These are phyloP conservation scores for Orthonevra nobilis DNA, from an alignment of 2,888 invertebrate species.

Conservation along the genomic window DNA sequence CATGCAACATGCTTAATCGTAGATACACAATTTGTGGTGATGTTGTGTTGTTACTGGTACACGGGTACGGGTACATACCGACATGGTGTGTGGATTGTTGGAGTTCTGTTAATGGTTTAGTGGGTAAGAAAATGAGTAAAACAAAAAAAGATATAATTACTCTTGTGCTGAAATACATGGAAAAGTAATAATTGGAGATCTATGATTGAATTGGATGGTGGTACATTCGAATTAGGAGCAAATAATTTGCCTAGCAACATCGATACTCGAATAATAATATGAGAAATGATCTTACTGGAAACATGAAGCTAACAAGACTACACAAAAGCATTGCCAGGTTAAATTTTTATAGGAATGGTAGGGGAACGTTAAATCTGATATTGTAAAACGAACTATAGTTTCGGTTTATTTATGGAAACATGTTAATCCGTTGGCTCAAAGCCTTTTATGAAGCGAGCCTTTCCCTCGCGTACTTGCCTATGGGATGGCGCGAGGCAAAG, in stretches of 20 bases:
- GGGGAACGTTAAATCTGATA: too few relatives aligned
- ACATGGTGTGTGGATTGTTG: not conserved
- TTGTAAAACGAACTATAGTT: too few relatives aligned
- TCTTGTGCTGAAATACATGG: not conserved
- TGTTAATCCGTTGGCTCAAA: too few relatives aligned
- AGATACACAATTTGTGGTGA: not conserved
- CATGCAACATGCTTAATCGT: not conserved
- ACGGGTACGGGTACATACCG: not conserved
- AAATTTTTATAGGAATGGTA: too few relatives aligned
- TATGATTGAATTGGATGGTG: constrained; percentile 1
- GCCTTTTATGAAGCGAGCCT: too few relatives aligned
- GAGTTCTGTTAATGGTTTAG: not conserved
- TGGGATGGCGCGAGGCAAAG: too few relatives aligned
- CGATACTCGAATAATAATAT: constrained; percentile 36
- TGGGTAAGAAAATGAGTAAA: not conserved
- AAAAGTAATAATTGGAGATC: not conserved
- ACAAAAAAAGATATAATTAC: constrained; percentile 13
- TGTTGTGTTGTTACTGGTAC: not conserved
- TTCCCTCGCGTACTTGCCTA: too few relatives aligned
- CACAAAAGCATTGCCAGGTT: too few relatives aligned
- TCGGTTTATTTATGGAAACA: too few relatives aligned
- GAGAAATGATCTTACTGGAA: constrained; percentile 13
- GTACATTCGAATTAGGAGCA: constrained; percentile 8
- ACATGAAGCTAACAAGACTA: constrained; percentile 19
- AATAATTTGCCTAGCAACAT: constrained; percentile 7